Evolutionary conservation across 2,113 vertebrate species (phyloP).

Genomic region (Thryonomys swinderianus): DNA sequence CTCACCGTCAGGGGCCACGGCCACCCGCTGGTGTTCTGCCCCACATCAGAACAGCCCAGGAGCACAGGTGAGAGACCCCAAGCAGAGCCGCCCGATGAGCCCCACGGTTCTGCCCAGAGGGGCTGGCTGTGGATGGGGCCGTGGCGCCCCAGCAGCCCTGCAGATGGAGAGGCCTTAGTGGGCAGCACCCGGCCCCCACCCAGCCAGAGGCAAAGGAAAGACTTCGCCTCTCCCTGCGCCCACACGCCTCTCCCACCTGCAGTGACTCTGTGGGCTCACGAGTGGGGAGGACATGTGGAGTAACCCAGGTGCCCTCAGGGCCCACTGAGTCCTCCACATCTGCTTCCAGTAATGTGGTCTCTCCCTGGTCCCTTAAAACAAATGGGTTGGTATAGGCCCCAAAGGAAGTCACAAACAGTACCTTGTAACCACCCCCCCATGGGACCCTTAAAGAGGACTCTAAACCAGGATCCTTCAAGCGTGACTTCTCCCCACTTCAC

Average conservation of each 20-base stretch:
- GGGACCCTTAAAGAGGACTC: neutral
- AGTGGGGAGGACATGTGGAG: fast-evolving
- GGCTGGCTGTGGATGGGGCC: fast-evolving
- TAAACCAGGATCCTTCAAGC: neutral
- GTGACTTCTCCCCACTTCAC: neutral
- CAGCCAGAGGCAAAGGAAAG: neutral
- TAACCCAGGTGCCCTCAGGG: neutral
- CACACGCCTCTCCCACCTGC: neutral
- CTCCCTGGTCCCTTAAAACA: neutral
- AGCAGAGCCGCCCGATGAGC: fast-evolving
- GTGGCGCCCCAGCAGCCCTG: neutral
- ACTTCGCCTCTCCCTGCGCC: neutral
- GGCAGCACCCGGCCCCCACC: neutral
- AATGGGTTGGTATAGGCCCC: neutral
- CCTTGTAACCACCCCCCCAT: neutral
- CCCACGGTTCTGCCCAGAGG: neutral
- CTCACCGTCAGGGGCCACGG: neutral
- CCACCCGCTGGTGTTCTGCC: neutral
- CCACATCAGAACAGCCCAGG: neutral
- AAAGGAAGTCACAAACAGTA: neutral
- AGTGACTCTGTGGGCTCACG: neutral
- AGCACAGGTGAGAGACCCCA: neutral
- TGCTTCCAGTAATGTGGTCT: neutral
- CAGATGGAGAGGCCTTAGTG: too few species aligned
- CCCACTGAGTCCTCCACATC: neutral